Conservation (phyloP, 2,888 invertebrate genomes). For the Campoplex capitator region DNA sequence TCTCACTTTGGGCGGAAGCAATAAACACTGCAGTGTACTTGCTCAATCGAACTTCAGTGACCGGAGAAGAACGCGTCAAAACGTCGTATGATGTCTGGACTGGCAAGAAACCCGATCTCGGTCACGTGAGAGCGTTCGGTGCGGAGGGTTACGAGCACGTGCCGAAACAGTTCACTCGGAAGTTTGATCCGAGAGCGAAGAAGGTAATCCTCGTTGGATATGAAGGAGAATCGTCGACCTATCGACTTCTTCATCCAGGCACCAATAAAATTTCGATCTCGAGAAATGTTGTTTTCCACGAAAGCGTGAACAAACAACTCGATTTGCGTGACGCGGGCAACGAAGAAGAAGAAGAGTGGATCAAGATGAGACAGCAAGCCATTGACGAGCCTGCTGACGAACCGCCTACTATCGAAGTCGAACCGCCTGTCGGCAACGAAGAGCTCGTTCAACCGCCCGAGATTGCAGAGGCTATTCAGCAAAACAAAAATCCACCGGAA, state of each 20-base stretch:
- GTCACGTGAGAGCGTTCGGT: conserved; percentile 68
- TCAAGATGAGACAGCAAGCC: not conserved
- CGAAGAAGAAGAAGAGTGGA: not conserved
- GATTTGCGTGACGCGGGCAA: not conserved
- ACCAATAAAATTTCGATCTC: conserved; percentile 28
- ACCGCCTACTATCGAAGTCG: too few relatives aligned
- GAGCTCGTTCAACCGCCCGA: too few relatives aligned
- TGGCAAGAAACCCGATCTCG: conserved; percentile 66
- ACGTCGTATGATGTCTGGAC: conserved; percentile 51
- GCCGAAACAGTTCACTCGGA: conserved; percentile 66
- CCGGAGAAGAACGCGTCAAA: not conserved
- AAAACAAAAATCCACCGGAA: too few relatives aligned
- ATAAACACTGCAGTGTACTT: conserved; percentile 50
- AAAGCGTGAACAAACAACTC: not conserved
- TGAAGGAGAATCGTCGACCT: conserved; percentile 54
- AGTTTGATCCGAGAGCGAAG: conserved; percentile 69
- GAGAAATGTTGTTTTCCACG: conserved; percentile 28
- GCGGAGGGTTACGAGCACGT: conserved; percentile 64
- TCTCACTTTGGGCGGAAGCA: conserved; percentile 51
- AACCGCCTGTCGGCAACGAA: too few relatives aligned
- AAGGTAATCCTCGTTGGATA: conserved; percentile 68
- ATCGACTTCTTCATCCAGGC: conserved; percentile 48
- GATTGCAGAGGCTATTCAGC: too few relatives aligned
- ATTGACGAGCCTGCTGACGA: too few relatives aligned
- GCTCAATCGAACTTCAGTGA: conserved; percentile 29